Conservation (phyloP, 2,113 vertebrate species). For the Lamprotornis superbus region DNA sequence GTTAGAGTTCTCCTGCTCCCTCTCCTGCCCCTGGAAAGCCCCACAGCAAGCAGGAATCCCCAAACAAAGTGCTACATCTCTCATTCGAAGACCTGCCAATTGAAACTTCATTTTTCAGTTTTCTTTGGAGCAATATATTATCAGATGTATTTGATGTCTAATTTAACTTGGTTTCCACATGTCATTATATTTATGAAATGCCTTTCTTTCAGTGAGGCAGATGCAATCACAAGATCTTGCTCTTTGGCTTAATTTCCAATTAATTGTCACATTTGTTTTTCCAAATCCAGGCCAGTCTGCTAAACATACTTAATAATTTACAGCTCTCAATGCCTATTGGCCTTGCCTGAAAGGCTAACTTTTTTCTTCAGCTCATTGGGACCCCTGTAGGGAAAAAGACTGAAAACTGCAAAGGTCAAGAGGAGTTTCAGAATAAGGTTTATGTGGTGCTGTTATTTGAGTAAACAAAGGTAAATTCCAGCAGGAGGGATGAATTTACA, state of each 20-base stretch:
- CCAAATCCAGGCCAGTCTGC: background rate
- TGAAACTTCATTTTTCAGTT: background rate
- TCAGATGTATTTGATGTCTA: background rate
- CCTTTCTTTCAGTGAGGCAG: slow-evolving; percentile 17
- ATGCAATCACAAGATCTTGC: background rate
- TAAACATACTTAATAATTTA: background rate
- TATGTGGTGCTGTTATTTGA: background rate
- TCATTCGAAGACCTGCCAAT: background rate
- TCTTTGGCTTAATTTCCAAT: background rate
- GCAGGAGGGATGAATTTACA: background rate
- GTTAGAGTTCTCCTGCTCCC: background rate
- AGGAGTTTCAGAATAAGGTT: background rate
- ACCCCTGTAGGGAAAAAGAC: background rate
- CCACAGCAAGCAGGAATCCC: background rate
- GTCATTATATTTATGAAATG: background rate
- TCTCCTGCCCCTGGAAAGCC: background rate
- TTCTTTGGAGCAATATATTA: slow-evolving; percentile 3
- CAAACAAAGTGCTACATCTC: background rate
- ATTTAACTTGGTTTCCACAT: background rate
- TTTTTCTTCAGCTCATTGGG: background rate
- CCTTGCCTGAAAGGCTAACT: background rate
- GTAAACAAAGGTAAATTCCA: slow-evolving; percentile 12
- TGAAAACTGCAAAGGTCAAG: slow-evolving; percentile 22
- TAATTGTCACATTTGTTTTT: background rate
- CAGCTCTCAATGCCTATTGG: background rate